Evolutionary conservation across 2,888 invertebrate genomes (phyloP).

Genomic region (Cyaniris semiargus): DNA sequence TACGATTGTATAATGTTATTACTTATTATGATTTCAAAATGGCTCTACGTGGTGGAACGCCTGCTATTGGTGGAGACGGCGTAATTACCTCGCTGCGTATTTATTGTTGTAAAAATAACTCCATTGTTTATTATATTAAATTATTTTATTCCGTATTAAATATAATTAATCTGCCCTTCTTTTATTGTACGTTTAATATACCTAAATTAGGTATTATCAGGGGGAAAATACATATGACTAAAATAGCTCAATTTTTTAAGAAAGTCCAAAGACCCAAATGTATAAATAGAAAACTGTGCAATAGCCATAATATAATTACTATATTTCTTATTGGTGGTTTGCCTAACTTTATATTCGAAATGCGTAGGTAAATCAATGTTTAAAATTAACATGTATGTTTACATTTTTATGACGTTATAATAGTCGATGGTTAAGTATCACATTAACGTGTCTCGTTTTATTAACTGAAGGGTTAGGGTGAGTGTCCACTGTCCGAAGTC

Average conservation of each 20-base stretch:
- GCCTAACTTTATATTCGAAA: neutral
- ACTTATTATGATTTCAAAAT: conserved; percentile 29
- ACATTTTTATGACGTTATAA: neutral
- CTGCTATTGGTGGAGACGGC: neutral
- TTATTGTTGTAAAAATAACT: neutral
- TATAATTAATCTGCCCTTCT: conserved; percentile 2
- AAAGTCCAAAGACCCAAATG: too few relatives aligned
- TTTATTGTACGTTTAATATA: neutral
- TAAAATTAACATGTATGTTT: neutral
- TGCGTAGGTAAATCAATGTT: neutral
- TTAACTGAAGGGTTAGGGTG: conserved; percentile 51
- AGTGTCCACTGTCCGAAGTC: conserved; percentile 69
- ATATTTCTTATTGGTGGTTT: neutral
- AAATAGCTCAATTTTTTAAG: too few relatives aligned
- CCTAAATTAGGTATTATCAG: neutral
- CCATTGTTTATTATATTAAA: conserved; percentile 10
- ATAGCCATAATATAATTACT: neutral
- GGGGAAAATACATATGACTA: neutral
- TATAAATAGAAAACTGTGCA: neutral
- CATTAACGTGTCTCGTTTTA: neutral
- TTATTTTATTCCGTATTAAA: neutral
- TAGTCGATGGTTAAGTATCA: neutral
- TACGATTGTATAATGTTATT: conserved; percentile 25
- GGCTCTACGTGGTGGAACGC: conserved; percentile 11
- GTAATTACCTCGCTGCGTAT: neutral